Conservation (phyloP, 2,888 invertebrate species). For the Lepetodrilus schrolli region DNA sequence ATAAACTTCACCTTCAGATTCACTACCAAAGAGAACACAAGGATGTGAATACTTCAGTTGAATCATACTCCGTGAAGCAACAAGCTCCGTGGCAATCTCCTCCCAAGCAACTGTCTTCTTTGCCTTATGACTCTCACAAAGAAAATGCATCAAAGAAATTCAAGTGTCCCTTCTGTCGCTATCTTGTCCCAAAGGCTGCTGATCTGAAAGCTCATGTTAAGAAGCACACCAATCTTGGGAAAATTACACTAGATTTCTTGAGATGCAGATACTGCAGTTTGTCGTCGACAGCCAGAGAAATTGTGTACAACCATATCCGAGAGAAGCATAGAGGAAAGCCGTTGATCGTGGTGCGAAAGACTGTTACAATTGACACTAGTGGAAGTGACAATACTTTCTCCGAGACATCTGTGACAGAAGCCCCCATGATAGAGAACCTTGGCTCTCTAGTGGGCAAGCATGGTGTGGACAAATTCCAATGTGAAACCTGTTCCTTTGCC, state of each 20-base stretch:
- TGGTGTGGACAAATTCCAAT: slow-evolving; percentile 10
- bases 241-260: slow-evolving; percentile 45
- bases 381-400: slow-evolving; percentile 46
- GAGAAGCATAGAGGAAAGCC: slow-evolving; percentile 50
- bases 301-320: slow-evolving; percentile 46
- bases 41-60: not conserved
- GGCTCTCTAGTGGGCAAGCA: not conserved
- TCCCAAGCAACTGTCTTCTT: not conserved
- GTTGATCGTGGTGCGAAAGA: slow-evolving; percentile 46
- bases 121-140: not conserved
- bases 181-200: slow-evolving; percentile 46
- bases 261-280: slow-evolving; percentile 47
- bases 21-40: slow-evolving; percentile 45
- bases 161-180: slow-evolving; percentile 47
- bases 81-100: not conserved
- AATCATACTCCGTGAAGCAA: not conserved
- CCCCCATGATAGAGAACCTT: not conserved
- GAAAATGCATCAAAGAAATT: slow-evolving; percentile 45
- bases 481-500: slow-evolving; percentile 21
- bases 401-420: slow-evolving; percentile 46
- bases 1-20: slow-evolving; percentile 44
- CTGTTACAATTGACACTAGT: slow-evolving; percentile 43
- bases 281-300: slow-evolving; percentile 45
- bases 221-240: slow-evolving; percentile 47
- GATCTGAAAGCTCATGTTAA: slow-evolving; percentile 46